A percentile compares a stretch with the other conserved stretches of the same genome.
phyloP scores from a whole-genome alignment of 2,888 invertebrate species.

The Agrotis puta region DNA sequence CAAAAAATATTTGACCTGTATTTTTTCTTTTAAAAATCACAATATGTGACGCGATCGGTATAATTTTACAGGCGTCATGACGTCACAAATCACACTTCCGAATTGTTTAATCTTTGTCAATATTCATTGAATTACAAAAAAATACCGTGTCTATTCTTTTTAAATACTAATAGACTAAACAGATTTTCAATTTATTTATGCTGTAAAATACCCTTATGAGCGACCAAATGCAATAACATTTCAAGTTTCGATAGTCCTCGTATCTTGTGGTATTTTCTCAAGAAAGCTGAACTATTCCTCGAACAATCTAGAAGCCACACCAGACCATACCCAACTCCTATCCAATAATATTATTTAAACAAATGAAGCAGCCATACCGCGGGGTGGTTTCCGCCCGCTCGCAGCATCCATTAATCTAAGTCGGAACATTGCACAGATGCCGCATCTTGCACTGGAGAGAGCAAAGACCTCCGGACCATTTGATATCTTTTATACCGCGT shows the following conservation, averaged over 20 bases:
- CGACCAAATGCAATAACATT: too few relatives aligned
- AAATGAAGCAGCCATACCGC: slow-evolving; percentile 56
- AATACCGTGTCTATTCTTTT: too few relatives aligned
- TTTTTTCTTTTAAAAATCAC: too few relatives aligned
- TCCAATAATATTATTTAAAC: slow-evolving; percentile 61
- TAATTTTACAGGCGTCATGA: too few relatives aligned
- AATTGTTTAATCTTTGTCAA: too few relatives aligned
- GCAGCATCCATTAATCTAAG: slow-evolving; percentile 60
- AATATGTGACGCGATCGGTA: too few relatives aligned
- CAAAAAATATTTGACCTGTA: too few relatives aligned
- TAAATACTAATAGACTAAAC: too few relatives aligned
- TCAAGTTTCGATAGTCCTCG: neutral
- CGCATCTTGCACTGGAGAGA: slow-evolving; percentile 54
- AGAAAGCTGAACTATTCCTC: slow-evolving; percentile 2
- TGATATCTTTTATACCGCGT: slow-evolving; percentile 56
- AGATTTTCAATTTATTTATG: too few relatives aligned
- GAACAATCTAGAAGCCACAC: slow-evolving; percentile 3
- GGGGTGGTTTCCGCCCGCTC: slow-evolving; percentile 57
- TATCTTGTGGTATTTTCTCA: neutral
- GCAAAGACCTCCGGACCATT: slow-evolving; percentile 53
- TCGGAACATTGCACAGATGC: slow-evolving; percentile 61
- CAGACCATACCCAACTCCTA: slow-evolving; percentile 11
- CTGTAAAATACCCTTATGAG: too few relatives aligned
- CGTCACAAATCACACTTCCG: too few relatives aligned
- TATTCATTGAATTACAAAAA: too few relatives aligned